A percentile compares a stretch with the other conserved stretches of the same genome.
Conservation (phyloP, 2,113 vertebrate species). For the Neotoma lepida region DNA sequence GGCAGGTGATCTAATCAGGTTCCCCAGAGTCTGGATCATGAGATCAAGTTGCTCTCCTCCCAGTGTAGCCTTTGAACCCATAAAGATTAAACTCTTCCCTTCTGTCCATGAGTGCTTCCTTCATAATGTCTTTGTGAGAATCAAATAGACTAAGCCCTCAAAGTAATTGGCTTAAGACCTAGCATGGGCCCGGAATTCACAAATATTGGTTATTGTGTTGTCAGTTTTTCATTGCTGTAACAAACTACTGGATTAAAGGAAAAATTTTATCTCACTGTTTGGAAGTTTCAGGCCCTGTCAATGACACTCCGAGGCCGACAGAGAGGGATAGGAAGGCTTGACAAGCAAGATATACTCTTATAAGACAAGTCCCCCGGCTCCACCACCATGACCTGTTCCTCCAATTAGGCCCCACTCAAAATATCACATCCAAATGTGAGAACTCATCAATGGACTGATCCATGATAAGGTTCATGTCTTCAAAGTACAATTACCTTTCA, state of each 20-base stretch:
- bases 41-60: fast-evolving
- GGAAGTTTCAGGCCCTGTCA: neutral
- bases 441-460: neutral
- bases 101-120: neutral
- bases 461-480: neutral
- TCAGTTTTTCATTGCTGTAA: neutral
- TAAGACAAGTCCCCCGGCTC: neutral
- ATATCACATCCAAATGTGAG: neutral
- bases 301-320: neutral
- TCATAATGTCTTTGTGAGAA: neutral
- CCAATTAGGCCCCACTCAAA: neutral
- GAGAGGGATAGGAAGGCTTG: neutral
- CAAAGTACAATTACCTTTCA: neutral
- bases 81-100: neutral
- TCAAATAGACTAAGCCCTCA: neutral
- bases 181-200: neutral
- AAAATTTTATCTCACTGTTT: neutral
- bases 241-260: neutral
- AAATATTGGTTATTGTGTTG: neutral
- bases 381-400: neutral
- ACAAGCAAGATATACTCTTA: neutral
- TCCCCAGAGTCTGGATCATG: neutral
- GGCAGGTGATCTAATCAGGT: fast-evolving
- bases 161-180: neutral
- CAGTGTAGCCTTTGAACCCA: fast-evolving